phyloP scores from a whole-genome alignment of 2,113 vertebrate species.

The Nesogale talazaci region DNA sequence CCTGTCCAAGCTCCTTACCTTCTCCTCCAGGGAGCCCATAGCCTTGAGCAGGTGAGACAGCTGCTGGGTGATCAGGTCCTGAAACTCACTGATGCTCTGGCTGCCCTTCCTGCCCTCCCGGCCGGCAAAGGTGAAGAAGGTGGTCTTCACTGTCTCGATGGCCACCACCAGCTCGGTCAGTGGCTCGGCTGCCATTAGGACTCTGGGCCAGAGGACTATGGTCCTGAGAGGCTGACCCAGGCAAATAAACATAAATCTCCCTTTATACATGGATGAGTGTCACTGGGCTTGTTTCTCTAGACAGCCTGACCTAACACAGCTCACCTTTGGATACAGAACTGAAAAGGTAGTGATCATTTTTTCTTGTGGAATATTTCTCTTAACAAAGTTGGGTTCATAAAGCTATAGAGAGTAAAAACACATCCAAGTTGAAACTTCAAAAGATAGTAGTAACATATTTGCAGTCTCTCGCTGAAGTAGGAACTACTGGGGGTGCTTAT shows the following conservation, averaged over 20 bases:
- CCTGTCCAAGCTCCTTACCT: constrained; percentile 85
- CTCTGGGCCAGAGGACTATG: too few relatives aligned
- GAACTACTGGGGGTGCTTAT: too few relatives aligned
- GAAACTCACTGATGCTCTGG: constrained; percentile 78
- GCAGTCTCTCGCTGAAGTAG: background rate
- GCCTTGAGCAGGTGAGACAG: constrained; percentile 87
- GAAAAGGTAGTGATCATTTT: background rate
- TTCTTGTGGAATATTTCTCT: background rate
- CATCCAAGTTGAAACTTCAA: background rate
- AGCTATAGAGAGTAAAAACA: background rate
- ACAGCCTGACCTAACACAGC: too few relatives aligned
- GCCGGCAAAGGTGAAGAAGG: constrained; percentile 76
- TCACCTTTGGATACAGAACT: background rate
- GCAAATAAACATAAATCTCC: too few relatives aligned
- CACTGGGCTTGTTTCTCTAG: too few relatives aligned
- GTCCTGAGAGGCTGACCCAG: too few relatives aligned
- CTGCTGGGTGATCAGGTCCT: constrained; percentile 82
- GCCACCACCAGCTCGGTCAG: constrained; percentile 84
- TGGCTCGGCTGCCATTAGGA: constrained; percentile 77
- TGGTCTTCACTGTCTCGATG: constrained; percentile 82
- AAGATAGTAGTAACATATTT: background rate
- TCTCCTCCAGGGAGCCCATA: constrained; percentile 83
- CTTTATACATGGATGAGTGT: too few relatives aligned
- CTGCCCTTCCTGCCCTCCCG: constrained; percentile 81
- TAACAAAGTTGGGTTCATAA: background rate